Evolutionary conservation across 2,888 invertebrate genomes (phyloP).

Genomic region (Leptopilina myrica): DNA sequence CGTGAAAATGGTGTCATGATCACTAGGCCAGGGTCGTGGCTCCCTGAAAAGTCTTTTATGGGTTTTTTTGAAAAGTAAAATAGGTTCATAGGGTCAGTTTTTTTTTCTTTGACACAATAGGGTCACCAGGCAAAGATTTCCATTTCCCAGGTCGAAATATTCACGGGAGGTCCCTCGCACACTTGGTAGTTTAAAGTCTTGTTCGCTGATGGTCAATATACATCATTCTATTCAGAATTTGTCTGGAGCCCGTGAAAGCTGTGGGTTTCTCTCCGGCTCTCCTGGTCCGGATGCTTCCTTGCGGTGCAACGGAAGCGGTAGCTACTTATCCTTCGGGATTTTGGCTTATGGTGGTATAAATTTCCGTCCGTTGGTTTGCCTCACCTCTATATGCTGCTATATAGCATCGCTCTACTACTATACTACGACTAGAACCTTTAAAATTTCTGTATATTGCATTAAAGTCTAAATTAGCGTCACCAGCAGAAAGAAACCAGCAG

Average conservation of each 20-base stretch:
- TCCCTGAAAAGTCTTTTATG: background rate
- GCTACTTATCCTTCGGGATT: constrained; percentile 69
- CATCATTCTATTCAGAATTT: constrained; percentile 73
- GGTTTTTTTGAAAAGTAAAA: background rate
- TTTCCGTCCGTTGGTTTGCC: constrained; percentile 61
- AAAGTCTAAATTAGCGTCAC: constrained; percentile 58
- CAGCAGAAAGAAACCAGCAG: constrained; percentile 14
- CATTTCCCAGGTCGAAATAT: constrained; percentile 56
- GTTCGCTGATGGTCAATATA: constrained; percentile 66
- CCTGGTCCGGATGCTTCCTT: constrained; percentile 54
- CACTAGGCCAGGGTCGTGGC: constrained; percentile 28
- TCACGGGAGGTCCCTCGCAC: constrained; percentile 63
- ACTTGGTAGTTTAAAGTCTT: constrained; percentile 59
- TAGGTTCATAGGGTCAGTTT: constrained; percentile 2
- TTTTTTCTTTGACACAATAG: constrained; percentile 3
- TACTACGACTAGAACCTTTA: constrained; percentile 9
- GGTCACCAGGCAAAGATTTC: constrained; percentile 56
- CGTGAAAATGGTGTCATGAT: constrained; percentile 36
- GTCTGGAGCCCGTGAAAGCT: constrained; percentile 69
- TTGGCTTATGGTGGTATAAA: constrained; percentile 58
- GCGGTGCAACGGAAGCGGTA: constrained; percentile 62
- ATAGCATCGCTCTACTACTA: too few relatives aligned
- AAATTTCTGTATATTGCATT: constrained; percentile 47
- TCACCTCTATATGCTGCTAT: constrained; percentile 46
- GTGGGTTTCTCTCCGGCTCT: constrained; percentile 54